These are phyloP conservation scores for Carapus acus DNA, from an alignment of 2,797 vertebrate genomes.

Conservation along the genomic window DNA sequence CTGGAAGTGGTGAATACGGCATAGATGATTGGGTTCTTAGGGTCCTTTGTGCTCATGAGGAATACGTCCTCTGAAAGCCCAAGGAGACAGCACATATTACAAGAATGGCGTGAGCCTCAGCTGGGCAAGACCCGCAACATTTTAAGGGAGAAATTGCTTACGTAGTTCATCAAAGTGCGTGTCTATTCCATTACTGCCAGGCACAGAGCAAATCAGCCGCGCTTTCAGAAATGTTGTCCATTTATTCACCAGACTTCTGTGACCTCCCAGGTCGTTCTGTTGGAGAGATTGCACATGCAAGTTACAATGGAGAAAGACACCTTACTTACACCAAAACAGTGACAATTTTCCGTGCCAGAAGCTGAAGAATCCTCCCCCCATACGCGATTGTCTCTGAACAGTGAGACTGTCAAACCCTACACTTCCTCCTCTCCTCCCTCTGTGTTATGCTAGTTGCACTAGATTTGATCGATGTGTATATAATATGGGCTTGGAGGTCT, in stretches of 20 bases:
- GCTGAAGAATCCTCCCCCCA: too few relatives aligned
- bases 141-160: conserved; percentile 66
- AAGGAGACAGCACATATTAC: conserved; percentile 1
- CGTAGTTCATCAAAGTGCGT: conserved; percentile 98
- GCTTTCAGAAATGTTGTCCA: conserved; percentile 99
- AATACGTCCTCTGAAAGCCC: conserved; percentile 73
- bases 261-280: conserved; percentile 96
- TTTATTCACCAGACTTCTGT: conserved; percentile 97
- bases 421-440: too few relatives aligned
- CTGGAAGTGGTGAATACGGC: conserved; percentile 97
- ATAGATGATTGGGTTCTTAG: conserved; percentile 93
- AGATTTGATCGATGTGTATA: too few relatives aligned
- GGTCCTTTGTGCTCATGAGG: conserved; percentile 95
- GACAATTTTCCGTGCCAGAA: too few relatives aligned
- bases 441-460: too few relatives aligned
- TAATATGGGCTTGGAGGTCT: too few relatives aligned
- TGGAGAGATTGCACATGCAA: conserved; percentile 22
- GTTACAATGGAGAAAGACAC: neutral
- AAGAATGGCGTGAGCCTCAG: neutral
- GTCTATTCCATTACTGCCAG: conserved; percentile 93
- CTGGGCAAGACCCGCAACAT: neutral
- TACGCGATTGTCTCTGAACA: too few relatives aligned
- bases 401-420: too few relatives aligned
- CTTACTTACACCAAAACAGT: neutral
- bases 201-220: conserved; percentile 93